Conservation (phyloP, 2,888 invertebrate species). For the Clusia tigrina region DNA sequence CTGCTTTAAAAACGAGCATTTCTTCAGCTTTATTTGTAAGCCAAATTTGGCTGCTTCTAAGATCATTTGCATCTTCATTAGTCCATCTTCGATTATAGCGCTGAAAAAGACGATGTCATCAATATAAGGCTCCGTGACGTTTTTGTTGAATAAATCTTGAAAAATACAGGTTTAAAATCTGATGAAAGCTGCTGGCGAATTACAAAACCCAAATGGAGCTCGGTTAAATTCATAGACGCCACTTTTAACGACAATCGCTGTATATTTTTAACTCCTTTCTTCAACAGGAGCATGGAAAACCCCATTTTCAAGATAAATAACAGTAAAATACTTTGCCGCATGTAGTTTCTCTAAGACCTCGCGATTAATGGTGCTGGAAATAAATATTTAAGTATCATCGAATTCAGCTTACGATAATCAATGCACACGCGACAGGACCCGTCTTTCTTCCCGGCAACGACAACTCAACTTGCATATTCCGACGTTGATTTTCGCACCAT, state of each 20-base stretch:
- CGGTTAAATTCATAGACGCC: slow-evolving; percentile 1
- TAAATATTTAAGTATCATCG: background rate
- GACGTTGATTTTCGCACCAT: too few relatives aligned
- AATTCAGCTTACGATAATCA: background rate
- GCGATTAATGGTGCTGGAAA: slow-evolving; percentile 2
- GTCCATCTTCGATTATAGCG: background rate
- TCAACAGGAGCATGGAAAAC: slow-evolving; percentile 2
- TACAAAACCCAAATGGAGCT: too few relatives aligned
- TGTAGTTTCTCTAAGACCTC: slow-evolving; percentile 8
- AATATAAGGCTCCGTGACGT: too few relatives aligned
- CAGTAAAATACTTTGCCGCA: background rate
- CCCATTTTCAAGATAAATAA: slow-evolving; percentile 7
- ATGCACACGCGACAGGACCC: background rate
- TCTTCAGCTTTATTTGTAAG: too few relatives aligned
- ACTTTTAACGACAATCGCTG: too few relatives aligned
- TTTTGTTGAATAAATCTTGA: slow-evolving; percentile 24
- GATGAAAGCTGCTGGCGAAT: slow-evolving; percentile 55
- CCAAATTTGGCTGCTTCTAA: background rate
- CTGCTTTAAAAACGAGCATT: background rate
- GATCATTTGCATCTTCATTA: background rate
- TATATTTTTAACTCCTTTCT: background rate
- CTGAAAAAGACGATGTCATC: slow-evolving; percentile 34
- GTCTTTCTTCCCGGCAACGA: background rate
- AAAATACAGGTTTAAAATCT: slow-evolving; percentile 34
- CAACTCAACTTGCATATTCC: background rate